Evolutionary conservation across 2,113 vertebrate genomes (phyloP).

Genomic region (Toxotes chatareus): DNA sequence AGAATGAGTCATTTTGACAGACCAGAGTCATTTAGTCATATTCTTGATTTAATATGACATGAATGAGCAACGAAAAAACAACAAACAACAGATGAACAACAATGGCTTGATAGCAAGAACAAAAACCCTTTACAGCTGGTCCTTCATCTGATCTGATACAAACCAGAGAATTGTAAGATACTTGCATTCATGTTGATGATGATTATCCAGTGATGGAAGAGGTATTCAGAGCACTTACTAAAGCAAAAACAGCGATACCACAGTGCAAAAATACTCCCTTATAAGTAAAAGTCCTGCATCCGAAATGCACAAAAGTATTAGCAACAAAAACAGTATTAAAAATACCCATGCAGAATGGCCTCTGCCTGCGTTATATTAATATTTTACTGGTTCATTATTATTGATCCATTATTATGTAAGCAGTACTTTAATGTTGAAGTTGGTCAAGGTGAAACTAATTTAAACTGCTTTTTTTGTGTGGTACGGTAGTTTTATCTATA

Average conservation of each 20-base stretch:
- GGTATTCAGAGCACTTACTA: background rate
- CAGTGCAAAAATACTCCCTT: background rate
- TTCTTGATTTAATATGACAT: constrained; percentile 69
- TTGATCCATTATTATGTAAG: background rate
- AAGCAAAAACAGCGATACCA: background rate
- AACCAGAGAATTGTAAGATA: background rate
- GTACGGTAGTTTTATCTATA: background rate
- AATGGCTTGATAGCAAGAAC: constrained; percentile 12
- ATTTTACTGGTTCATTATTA: background rate
- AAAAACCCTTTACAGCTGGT: constrained; percentile 9
- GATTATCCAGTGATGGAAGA: background rate
- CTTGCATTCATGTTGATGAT: constrained; percentile 6
- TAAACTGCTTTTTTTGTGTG: too few relatives aligned
- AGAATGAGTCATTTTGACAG: constrained; percentile 72
- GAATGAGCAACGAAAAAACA: constrained; percentile 39
- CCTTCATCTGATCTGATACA: constrained; percentile 28
- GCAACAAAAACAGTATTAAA: background rate
- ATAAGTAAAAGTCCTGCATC: background rate
- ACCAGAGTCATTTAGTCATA: constrained; percentile 68
- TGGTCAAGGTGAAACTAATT: background rate
- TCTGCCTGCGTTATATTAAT: background rate
- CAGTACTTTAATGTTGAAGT: background rate
- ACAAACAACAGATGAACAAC: constrained; percentile 57
- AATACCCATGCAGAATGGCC: background rate
- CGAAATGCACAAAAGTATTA: background rate